phyloP scores from a whole-genome alignment of 2,797 vertebrate genomes.

The Chrysocyon brachyurus region DNA sequence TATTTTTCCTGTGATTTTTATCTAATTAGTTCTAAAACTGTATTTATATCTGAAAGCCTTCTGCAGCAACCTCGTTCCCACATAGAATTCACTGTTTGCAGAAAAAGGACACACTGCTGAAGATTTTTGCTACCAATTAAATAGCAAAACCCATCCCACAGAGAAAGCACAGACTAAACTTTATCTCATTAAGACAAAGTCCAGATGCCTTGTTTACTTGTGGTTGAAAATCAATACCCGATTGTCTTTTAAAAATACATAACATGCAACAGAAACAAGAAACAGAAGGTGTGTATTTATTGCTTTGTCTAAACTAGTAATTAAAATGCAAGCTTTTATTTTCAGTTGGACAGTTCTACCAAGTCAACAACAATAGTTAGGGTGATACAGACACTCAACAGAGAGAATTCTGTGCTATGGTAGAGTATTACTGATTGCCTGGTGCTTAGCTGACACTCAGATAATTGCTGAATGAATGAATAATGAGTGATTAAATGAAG shows the following conservation, averaged over 20 bases:
- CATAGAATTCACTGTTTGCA: slow-evolving; percentile 79
- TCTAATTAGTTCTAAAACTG: slow-evolving; percentile 84
- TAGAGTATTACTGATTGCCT: background rate
- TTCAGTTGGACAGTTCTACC: slow-evolving; percentile 55
- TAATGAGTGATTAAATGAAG: background rate
- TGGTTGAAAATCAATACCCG: slow-evolving; percentile 79
- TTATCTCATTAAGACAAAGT: slow-evolving; percentile 86
- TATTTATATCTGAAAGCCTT: slow-evolving; percentile 77
- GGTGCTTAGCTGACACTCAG: background rate
- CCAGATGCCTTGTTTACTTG: slow-evolving; percentile 83
- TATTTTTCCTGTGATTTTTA: slow-evolving; percentile 66
- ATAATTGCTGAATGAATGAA: slow-evolving; percentile 29
- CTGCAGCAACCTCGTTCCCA: slow-evolving; percentile 76
- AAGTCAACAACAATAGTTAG: slow-evolving; percentile 41
- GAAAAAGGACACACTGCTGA: slow-evolving; percentile 78
- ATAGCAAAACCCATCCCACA: slow-evolving; percentile 78
- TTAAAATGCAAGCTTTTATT: slow-evolving; percentile 45
- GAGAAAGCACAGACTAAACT: slow-evolving; percentile 84
- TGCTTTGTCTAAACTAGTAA: slow-evolving; percentile 77
- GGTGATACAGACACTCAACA: background rate
- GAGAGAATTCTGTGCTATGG: background rate
- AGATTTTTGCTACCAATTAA: slow-evolving; percentile 83
- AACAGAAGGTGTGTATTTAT: slow-evolving; percentile 53
- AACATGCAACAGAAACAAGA: slow-evolving; percentile 77
- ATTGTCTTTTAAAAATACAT: slow-evolving; percentile 73